Conservation (phyloP, 2,113 vertebrate genomes). For the Megatriorchis doriae region DNA sequence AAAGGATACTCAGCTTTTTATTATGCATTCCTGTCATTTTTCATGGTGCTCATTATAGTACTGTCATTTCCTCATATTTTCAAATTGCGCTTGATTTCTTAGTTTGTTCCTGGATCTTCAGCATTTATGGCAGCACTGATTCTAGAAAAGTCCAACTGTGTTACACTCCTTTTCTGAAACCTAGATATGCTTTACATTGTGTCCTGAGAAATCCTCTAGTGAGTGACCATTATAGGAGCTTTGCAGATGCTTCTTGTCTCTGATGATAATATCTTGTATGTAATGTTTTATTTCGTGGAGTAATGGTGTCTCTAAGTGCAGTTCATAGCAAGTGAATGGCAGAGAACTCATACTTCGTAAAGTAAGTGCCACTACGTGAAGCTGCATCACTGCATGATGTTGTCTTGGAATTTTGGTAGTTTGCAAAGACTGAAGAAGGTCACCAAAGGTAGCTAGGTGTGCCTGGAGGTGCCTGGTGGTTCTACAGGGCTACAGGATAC, state of each 20-base stretch:
- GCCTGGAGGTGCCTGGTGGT: not conserved
- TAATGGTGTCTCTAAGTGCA: not conserved
- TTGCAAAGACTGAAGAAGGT: not conserved
- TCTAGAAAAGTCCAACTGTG: not conserved
- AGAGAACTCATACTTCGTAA: not conserved
- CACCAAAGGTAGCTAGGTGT: not conserved
- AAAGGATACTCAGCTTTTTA: not conserved
- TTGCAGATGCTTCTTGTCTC: not conserved
- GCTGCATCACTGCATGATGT: not conserved
- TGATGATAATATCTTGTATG: not conserved
- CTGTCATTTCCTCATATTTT: not conserved
- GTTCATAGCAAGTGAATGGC: not conserved
- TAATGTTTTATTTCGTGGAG: not conserved
- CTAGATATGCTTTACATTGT: not conserved
- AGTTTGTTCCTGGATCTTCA: not conserved
- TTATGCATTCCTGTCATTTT: not conserved
- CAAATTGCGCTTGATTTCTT: not conserved
- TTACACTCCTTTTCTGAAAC: not conserved
- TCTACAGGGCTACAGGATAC: not conserved
- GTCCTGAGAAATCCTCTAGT: not conserved
- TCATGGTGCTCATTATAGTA: not conserved
- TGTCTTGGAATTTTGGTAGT: not conserved
- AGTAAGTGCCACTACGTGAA: not conserved
- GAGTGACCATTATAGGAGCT: not conserved
- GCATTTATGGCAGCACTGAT: not conserved